These are phyloP conservation scores for Macaria liturata DNA, from an alignment of 2,888 invertebrate species.

Conservation along the genomic window DNA sequence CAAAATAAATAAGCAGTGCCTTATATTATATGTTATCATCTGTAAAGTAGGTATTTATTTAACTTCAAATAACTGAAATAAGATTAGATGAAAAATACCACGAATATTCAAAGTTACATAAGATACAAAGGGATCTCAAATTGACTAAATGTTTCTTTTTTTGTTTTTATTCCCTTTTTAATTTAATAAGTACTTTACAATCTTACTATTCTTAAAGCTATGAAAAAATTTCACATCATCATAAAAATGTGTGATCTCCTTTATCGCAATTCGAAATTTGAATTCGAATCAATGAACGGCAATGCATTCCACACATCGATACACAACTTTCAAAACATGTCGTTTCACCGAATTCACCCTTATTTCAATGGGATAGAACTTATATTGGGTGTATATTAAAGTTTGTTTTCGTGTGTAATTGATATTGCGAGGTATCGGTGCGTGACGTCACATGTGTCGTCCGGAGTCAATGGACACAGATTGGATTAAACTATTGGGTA, in stretches of 20 bases:
- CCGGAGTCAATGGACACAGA: slow-evolving; percentile 27
- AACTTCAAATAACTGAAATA: too few species aligned
- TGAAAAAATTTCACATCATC: not conserved
- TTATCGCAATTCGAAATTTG: slow-evolving; percentile 46
- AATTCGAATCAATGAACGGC: slow-evolving; percentile 54
- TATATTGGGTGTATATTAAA: slow-evolving; percentile 11
- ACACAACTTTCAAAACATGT: slow-evolving; percentile 4
- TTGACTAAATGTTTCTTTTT: too few species aligned
- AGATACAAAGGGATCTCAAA: too few species aligned
- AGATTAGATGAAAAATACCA: too few species aligned
- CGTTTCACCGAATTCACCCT: slow-evolving; percentile 21
- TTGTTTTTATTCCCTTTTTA: too few species aligned
- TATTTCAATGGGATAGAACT: slow-evolving; percentile 7
- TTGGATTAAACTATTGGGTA: slow-evolving; percentile 12
- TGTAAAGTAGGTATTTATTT: too few species aligned
- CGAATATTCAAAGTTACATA: too few species aligned
- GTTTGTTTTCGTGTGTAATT: slow-evolving; percentile 42
- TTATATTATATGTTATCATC: too few species aligned
- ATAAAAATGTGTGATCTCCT: slow-evolving; percentile 30
- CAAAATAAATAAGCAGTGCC: too few species aligned
- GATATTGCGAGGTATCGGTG: slow-evolving; percentile 53
- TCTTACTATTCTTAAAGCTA: too few species aligned
- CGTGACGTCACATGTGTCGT: slow-evolving; percentile 55
- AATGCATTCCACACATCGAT: slow-evolving; percentile 41
- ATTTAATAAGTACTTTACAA: too few species aligned